Conservation (phyloP, 1,140 invertebrate species). For the Ips typographus region DNA sequence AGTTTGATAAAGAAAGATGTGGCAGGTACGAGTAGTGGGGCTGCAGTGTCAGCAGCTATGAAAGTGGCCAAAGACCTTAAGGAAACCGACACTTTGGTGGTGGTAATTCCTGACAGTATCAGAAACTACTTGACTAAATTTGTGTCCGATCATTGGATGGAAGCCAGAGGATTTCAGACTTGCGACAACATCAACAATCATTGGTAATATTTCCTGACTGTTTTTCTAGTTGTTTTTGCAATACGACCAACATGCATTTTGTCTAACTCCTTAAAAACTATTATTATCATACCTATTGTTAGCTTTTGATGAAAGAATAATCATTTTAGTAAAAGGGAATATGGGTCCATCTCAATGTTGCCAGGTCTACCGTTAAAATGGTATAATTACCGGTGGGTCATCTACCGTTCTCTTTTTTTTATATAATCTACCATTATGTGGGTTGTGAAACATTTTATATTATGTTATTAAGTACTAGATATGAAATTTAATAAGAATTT, state of each 20-base stretch:
- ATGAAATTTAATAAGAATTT: too few species aligned
- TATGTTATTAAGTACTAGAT: too few species aligned
- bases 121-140: constrained; percentile 99
- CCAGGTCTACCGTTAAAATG: too few species aligned
- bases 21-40: constrained; percentile 86
- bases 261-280: neutral
- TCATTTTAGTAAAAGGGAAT: too few species aligned
- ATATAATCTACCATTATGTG: too few species aligned
- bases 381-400: too few species aligned
- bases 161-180: constrained; percentile 70
- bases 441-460: too few species aligned
- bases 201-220: constrained; percentile 50
- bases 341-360: too few species aligned
- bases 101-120: constrained; percentile 91
- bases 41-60: constrained; percentile 78
- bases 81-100: constrained; percentile 82
- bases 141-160: constrained; percentile 95
- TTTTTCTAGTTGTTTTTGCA: neutral
- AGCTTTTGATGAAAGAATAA: too few species aligned
- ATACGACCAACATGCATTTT: neutral
- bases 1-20: neutral
- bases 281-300: neutral
- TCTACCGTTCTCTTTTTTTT: too few species aligned
- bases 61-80: constrained; percentile 77
- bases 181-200: constrained; percentile 56